Conservation (phyloP, 2,888 invertebrate genomes). For the Aplocera efformata region DNA sequence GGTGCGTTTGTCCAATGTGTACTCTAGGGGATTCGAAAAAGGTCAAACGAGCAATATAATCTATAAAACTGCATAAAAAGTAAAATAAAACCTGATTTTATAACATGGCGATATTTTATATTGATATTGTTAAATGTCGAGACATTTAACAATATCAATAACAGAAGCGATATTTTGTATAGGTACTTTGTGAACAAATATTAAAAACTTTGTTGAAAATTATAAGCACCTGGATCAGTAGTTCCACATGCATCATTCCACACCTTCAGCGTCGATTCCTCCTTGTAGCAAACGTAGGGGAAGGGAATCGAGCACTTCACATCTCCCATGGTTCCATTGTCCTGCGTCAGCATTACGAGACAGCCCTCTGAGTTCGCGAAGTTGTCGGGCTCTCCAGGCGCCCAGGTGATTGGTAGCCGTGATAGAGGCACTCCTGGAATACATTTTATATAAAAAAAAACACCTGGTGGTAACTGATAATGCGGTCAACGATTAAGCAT, state of each 20-base stretch:
- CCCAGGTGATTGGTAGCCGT: constrained; percentile 16
- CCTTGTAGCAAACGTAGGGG: constrained; percentile 30
- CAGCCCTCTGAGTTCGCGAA: constrained; percentile 16
- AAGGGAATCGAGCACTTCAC: constrained; percentile 11
- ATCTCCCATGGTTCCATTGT: constrained; percentile 19
- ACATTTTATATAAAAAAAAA: no score
- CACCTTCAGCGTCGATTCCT: background rate
- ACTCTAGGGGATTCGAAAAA: no score
- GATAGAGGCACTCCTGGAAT: constrained; percentile 12
- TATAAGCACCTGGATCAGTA: constrained; percentile 20
- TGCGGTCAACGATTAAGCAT: no score
- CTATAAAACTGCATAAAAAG: no score
- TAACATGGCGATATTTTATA: no score
- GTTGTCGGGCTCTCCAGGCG: constrained; percentile 16
- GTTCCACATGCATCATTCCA: constrained; percentile 27
- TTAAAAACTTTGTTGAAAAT: background rate
- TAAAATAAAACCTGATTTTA: no score
- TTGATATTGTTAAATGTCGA: no score
- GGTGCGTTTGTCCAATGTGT: constrained; percentile 36
- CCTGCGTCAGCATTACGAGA: constrained; percentile 16
- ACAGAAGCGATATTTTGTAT: no score
- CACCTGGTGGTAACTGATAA: no score
- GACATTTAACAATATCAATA: no score
- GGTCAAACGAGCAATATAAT: no score
- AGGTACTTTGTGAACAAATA: background rate